Base-by-base conservation (phyloP, 2,797 vertebrate species). In the Tragelaphus eurycerus region DNA sequence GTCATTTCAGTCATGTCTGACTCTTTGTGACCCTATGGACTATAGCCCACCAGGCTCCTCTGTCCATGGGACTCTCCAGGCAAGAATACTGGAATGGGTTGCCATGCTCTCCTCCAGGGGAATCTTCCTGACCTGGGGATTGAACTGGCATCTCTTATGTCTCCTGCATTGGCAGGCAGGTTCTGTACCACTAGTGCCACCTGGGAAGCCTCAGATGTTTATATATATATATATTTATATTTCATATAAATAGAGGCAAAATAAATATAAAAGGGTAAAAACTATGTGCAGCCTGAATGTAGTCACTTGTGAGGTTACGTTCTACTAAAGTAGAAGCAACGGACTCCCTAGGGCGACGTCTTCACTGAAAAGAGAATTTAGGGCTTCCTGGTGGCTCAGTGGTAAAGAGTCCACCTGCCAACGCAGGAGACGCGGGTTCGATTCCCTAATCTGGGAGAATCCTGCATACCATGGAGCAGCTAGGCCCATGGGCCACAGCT, bases 251-350 rank as follows among this genome's bases (percentile, higher is more conserved):
- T 55, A 55, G 7, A 83, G 21, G 81, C 81, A 55, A 83, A 87
- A 71, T 83, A 93, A 86, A 92, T 93, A 85, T 12, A 95, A 83
- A 92, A 74, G 16, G 14, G 38, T 90, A 90, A 57, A 92, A 57
- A 71, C 34, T 25, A 46, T 13, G 29, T 81, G 31, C 23, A 89
- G n/a, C 79, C 84, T 52, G 59, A 96, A 71, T 59, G 55, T 90
- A 76, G 71, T 9, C 9, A 67, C 46, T 86, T 38, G 6, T 54
- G 16, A 76, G 38, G 38, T 15, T 27, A 74, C 1, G 0, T 14
- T 25, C 2, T 12, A 83, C 3, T 27, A 50, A 57, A 90, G 89
- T 11, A 64, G 78, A 93, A 94, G 38, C 23, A 21, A 76, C 1
- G 14, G 34, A n/a, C 50, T 90, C n/a, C n/a, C 21, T 2, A 29